Conservation (phyloP, 1,140 invertebrate genomes). For the Diorhabda elongata region DNA sequence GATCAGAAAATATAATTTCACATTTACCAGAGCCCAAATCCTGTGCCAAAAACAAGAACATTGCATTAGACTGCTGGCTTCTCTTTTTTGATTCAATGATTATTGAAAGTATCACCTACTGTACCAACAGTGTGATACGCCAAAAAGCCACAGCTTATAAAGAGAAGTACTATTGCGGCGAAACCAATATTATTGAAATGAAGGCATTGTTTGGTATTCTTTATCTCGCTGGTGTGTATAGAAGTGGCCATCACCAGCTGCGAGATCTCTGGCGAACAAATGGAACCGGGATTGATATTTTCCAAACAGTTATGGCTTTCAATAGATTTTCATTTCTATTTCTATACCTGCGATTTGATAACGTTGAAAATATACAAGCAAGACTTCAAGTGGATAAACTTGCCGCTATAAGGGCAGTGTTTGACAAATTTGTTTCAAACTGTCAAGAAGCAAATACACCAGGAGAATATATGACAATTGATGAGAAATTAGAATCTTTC, state of each 20-base stretch:
- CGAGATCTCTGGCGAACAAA: neutral
- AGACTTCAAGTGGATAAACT: conserved; percentile 7
- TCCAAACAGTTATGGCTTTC: neutral
- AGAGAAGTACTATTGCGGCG: neutral
- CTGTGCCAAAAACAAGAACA: conserved; percentile 10
- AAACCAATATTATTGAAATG: neutral
- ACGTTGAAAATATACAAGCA: conserved; percentile 15
- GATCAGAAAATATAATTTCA: conserved; percentile 19
- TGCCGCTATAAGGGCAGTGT: conserved; percentile 12
- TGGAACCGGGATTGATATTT: conserved; percentile 7
- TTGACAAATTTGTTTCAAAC: conserved; percentile 14
- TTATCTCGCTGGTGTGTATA: conserved; percentile 6
- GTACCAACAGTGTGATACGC: neutral
- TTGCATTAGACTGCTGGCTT: neutral
- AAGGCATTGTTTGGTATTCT: neutral
- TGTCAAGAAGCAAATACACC: conserved; percentile 11
- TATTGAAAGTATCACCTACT: neutral
- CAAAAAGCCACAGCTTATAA: neutral
- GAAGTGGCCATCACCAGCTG: neutral
- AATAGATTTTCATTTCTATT: neutral
- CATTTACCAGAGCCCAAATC: conserved; percentile 18
- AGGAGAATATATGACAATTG: conserved; percentile 13
- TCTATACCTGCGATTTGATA: conserved; percentile 10
- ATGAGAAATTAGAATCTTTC: conserved; percentile 9
- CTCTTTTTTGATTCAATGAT: neutral